Conservation (phyloP, 2,797 vertebrate genomes). For the Megaceryle alcyon region DNA sequence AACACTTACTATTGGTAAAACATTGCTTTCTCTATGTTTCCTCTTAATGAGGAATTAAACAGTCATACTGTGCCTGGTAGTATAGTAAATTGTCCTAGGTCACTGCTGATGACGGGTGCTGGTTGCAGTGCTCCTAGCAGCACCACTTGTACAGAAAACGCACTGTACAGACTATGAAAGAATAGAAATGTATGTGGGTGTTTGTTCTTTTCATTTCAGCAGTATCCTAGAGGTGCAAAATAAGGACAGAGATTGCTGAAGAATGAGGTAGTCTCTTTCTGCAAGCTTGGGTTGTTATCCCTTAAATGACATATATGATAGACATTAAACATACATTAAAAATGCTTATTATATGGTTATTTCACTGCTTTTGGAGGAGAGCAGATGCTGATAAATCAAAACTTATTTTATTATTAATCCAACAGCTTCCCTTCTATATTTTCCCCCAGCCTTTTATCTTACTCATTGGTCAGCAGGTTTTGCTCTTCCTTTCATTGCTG, state of each 20-base stretch:
- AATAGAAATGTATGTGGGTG: constrained; percentile 31
- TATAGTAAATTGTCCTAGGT: background rate
- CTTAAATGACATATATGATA: background rate
- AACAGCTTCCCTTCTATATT: background rate
- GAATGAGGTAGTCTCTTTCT: background rate
- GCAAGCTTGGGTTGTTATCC: background rate
- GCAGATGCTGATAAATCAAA: background rate
- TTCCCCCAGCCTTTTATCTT: background rate
- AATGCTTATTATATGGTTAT: background rate
- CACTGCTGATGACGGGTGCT: background rate
- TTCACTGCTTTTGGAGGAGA: background rate
- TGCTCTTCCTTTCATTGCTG: background rate
- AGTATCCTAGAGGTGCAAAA: constrained; percentile 1
- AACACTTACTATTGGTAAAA: background rate
- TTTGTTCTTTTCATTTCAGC: constrained; percentile 34
- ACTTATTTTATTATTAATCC: background rate
- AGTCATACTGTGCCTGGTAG: background rate
- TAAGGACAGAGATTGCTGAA: constrained; percentile 23
- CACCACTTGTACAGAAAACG: background rate
- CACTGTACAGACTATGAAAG: constrained; percentile 4
- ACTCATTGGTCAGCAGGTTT: background rate
- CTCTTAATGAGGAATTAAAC: background rate
- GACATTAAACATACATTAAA: background rate
- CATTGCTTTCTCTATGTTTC: background rate
- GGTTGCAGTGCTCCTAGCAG: background rate